Percentiles rank a stretch among this genome's conserved stretches.
Evolutionary conservation across 2,888 invertebrate genomes (phyloP).

Genomic region (Conistra vaccinii): DNA sequence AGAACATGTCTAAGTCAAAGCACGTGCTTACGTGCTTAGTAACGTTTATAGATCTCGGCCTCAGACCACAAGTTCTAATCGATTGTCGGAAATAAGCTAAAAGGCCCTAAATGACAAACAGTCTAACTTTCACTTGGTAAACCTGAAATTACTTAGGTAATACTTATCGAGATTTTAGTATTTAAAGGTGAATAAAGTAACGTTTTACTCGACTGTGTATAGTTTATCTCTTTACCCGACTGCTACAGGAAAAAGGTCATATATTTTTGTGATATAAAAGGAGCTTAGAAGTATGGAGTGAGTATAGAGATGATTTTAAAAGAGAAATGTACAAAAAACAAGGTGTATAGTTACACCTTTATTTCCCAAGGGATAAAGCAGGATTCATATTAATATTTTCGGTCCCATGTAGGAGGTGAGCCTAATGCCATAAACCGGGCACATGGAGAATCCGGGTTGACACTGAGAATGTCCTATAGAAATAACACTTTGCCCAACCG

Average conservation of each 20-base stretch:
- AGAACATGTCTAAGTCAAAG: too few relatives aligned
- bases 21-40: too few relatives aligned
- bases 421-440: too few relatives aligned
- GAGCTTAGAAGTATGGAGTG: background rate
- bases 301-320: background rate
- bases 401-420: too few relatives aligned
- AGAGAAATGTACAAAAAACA: background rate
- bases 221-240: background rate
- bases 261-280: background rate
- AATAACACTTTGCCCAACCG: background rate
- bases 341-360: background rate
- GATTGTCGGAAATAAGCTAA: constrained; percentile 42
- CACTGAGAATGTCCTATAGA: background rate
- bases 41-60: too few relatives aligned
- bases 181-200: constrained; percentile 9
- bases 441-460: background rate
- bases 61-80: constrained; percentile 1
- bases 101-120: constrained; percentile 22
- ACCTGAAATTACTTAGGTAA: constrained; percentile 31
- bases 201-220: background rate
- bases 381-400: too few relatives aligned
- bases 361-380: background rate
- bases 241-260: background rate
- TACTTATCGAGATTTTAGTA: constrained; percentile 8
- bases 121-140: constrained; percentile 49